Conservation (phyloP, 1,140 invertebrate genomes). For the Leucophenga varia region DNA sequence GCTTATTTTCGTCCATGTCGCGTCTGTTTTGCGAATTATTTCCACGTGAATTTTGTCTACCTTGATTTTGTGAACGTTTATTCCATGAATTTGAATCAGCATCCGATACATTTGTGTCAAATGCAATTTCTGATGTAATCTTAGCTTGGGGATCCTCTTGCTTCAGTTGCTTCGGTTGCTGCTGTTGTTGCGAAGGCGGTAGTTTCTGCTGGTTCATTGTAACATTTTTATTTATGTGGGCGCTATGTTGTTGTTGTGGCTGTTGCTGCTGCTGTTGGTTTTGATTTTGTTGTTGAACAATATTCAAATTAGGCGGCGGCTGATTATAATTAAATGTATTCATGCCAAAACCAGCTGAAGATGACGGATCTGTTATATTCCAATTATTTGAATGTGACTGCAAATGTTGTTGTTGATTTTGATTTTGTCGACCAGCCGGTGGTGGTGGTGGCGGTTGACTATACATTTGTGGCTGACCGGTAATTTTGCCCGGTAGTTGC, state of each 20-base stretch:
- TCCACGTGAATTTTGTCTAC: background rate
- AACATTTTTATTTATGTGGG: background rate
- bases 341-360: too few relatives aligned
- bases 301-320: constrained; percentile 8
- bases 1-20: background rate
- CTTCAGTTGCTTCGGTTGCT: background rate
- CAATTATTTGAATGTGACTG: too few relatives aligned
- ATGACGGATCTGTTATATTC: too few relatives aligned
- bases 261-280: constrained; percentile 9
- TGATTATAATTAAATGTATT: background rate
- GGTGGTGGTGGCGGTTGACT: constrained; percentile 57
- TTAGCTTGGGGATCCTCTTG: constrained; percentile 2
- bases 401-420: too few relatives aligned
- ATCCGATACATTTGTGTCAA: background rate
- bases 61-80: constrained; percentile 7
- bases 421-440: constrained; percentile 11
- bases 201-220: constrained; percentile 8
- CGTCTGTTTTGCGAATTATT: background rate
- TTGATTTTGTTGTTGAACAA: constrained; percentile 4
- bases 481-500: constrained; percentile 29
- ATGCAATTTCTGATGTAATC: too few relatives aligned
- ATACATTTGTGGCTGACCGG: constrained; percentile 45
- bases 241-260: constrained; percentile 10
- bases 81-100: background rate
- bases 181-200: constrained; percentile 6